Evolutionary conservation across 2,797 vertebrate genomes (phyloP).

Genomic region (Diglossa cyanea): DNA sequence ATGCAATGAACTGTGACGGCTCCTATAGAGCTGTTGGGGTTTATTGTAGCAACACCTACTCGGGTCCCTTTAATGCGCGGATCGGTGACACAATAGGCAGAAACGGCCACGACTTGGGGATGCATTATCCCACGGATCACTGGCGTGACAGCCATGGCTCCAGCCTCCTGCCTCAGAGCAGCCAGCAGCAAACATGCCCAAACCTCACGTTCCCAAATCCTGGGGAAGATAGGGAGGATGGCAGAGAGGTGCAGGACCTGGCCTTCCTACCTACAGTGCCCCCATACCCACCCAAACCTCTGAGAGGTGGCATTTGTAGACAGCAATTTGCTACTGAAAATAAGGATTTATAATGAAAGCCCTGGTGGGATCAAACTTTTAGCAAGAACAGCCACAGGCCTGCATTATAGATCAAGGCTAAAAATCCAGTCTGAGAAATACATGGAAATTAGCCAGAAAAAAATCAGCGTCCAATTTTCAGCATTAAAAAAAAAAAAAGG

Average conservation of each 20-base stretch:
- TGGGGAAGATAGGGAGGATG: background rate
- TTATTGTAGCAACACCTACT: constrained; percentile 70
- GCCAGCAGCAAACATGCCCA: rapidly evolving
- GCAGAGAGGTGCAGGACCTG: rapidly evolving
- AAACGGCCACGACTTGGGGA: constrained; percentile 34
- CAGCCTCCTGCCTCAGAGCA: background rate
- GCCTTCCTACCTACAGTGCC: rapidly evolving
- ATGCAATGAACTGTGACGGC: constrained; percentile 68
- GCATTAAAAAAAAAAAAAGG: background rate
- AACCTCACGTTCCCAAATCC: background rate
- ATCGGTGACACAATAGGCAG: constrained; percentile 58
- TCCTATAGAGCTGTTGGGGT: constrained; percentile 57
- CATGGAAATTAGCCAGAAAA: constrained; percentile 33
- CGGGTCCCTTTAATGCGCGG: constrained; percentile 41
- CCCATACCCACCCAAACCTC: background rate
- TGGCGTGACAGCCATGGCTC: background rate
- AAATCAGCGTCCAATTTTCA: background rate
- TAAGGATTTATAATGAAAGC: constrained; percentile 17
- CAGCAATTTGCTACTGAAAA: constrained; percentile 14
- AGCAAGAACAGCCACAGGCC: constrained; percentile 23
- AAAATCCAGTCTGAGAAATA: background rate
- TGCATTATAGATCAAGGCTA: constrained; percentile 45
- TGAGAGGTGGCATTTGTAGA: background rate
- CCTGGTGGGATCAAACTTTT: constrained; percentile 25
- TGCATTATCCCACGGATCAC: constrained; percentile 48